Evolutionary conservation across 2,888 invertebrate genomes (phyloP).

Genomic region (Oscheius sp.): DNA sequence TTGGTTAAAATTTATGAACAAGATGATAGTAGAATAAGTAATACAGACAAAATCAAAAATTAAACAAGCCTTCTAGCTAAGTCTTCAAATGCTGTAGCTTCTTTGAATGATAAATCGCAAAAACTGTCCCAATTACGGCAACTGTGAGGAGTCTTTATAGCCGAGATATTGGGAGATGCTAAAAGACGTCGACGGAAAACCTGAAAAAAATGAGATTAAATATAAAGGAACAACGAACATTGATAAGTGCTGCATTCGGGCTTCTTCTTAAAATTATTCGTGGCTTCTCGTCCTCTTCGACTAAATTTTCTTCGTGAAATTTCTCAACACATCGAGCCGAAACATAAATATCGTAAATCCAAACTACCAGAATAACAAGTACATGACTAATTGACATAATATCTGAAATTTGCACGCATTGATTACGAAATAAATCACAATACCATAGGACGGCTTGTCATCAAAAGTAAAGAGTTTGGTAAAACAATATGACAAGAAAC

Average conservation of each 20-base stretch:
- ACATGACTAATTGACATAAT: neutral
- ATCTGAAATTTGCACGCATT: neutral
- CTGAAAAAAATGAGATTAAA: neutral
- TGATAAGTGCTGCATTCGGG: neutral
- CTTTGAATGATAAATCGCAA: neutral
- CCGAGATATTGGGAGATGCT: neutral
- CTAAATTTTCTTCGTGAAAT: neutral
- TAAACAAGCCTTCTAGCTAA: neutral
- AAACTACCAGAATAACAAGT: neutral
- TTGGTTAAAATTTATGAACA: no score
- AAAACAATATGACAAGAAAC: slow-evolving; percentile 1
- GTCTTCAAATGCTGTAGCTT: neutral
- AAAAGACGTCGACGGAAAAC: neutral
- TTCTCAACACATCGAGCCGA: neutral
- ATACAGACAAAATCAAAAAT: neutral
- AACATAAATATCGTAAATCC: neutral
- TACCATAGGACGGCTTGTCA: neutral
- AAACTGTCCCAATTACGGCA: neutral
- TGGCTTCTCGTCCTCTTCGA: neutral
- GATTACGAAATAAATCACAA: neutral
- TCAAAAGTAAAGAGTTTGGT: neutral
- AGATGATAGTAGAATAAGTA: no score
- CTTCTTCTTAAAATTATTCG: neutral
- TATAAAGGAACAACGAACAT: neutral
- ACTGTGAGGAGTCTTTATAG: neutral